These are phyloP conservation scores for Apodemia hepburni DNA, from an alignment of 2,888 invertebrate genomes.

Conservation along the genomic window DNA sequence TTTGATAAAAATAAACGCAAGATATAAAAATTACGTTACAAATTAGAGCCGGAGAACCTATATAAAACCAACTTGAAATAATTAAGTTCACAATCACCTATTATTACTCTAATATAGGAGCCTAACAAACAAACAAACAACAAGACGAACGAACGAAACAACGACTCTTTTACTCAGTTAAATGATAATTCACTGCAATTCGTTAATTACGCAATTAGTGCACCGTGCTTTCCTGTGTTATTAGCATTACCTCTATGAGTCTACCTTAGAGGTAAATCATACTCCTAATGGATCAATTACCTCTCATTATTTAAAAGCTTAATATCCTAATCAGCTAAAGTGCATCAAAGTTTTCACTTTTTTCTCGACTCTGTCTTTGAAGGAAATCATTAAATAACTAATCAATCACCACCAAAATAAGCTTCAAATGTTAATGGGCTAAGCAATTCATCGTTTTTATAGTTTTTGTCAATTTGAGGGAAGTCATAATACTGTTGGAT, in stretches of 20 bases:
- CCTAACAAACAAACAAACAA: conserved; percentile 8
- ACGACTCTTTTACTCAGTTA: conserved; percentile 1
- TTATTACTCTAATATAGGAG: background rate
- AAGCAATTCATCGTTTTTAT: too few species aligned
- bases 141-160: background rate
- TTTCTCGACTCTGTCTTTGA: too few species aligned
- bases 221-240: background rate
- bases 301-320: background rate
- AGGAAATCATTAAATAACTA: too few species aligned
- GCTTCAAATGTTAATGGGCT: too few species aligned
- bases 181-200: conserved; percentile 21
- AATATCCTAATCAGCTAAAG: background rate
- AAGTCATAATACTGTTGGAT: too few species aligned
- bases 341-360: too few species aligned
- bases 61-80: background rate
- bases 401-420: too few species aligned
- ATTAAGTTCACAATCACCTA: background rate
- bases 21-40: background rate
- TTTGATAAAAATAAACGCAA: too few species aligned
- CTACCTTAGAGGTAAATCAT: background rate
- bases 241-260: conserved; percentile 7
- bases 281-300: background rate
- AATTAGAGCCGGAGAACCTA: background rate
- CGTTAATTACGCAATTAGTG: conserved; percentile 14
- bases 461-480: too few species aligned